Evolutionary conservation across 2,113 vertebrate species (phyloP).

Genomic region (Bufo gargarizans): DNA sequence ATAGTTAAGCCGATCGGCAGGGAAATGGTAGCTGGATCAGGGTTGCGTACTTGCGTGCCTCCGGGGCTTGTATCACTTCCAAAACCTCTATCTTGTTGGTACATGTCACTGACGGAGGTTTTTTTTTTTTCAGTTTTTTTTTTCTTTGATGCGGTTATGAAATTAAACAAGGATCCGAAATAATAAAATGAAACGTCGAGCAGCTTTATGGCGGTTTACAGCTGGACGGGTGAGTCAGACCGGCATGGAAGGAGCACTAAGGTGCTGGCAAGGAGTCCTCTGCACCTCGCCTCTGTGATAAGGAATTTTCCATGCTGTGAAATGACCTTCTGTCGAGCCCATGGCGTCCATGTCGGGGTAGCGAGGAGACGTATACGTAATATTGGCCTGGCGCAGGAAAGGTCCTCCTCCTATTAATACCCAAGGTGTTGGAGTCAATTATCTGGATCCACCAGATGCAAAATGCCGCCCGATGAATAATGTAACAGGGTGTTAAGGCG

Average conservation of each 20-base stretch:
- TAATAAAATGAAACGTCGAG: constrained; percentile 46
- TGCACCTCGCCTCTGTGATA: constrained; percentile 29
- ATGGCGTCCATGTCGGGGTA: constrained; percentile 14
- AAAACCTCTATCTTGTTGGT: constrained; percentile 40
- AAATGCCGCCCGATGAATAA: constrained; percentile 39
- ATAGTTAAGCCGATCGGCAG: constrained; percentile 1
- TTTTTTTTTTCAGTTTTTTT: constrained; percentile 1
- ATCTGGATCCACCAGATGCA: constrained; percentile 41
- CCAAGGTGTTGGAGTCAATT: constrained; percentile 34
- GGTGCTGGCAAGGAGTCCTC: constrained; percentile 11
- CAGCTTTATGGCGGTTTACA: constrained; percentile 44
- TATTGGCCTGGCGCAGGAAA: not conserved
- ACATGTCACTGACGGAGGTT: constrained; percentile 31
- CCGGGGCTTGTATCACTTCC: constrained; percentile 44
- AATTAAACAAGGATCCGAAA: constrained; percentile 48
- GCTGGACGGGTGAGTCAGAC: constrained; percentile 42
- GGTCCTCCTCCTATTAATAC: constrained; percentile 18
- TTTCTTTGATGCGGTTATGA: constrained; percentile 40
- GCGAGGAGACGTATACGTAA: constrained; percentile 1
- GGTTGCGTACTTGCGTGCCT: not conserved
- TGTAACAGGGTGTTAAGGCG: constrained; percentile 31
- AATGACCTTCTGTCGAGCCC: constrained; percentile 26
- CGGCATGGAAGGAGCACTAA: not conserved
- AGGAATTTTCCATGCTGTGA: constrained; percentile 53
- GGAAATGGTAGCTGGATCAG: constrained; percentile 3